These are phyloP conservation scores for Galerucella calmariensis DNA, from an alignment of 2,888 invertebrate genomes.

Conservation along the genomic window DNA sequence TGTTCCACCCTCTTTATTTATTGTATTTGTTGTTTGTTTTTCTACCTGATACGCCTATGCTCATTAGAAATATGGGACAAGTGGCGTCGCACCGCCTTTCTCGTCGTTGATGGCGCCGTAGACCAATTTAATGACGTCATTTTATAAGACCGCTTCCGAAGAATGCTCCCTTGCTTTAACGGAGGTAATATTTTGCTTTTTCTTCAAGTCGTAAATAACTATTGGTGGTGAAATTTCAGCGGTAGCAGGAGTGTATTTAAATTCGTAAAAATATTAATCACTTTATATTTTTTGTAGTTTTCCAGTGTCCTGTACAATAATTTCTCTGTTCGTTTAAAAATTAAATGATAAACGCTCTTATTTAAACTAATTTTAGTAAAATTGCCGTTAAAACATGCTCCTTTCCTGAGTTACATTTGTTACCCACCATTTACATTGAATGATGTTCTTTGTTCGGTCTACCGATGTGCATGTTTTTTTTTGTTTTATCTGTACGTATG, in stretches of 20 bases:
- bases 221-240: slow-evolving; percentile 10
- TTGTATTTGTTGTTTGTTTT: background rate
- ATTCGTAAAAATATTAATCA: background rate
- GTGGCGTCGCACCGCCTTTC: slow-evolving; percentile 56
- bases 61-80: slow-evolving; percentile 46
- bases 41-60: slow-evolving; percentile 3
- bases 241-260: slow-evolving; percentile 14
- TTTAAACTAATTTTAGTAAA: no score
- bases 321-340: background rate
- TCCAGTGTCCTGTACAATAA: background rate
- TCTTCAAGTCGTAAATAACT: slow-evolving; percentile 28
- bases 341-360: no score
- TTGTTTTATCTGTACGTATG: slow-evolving; percentile 10
- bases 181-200: slow-evolving; percentile 45
- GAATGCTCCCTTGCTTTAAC: slow-evolving; percentile 49
- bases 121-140: slow-evolving; percentile 59
- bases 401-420: background rate
- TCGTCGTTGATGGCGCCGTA: slow-evolving; percentile 53
- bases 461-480: background rate
- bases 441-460: slow-evolving; percentile 5
- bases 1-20: background rate
- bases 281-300: background rate
- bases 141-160: slow-evolving; percentile 56
- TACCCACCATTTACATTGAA: slow-evolving; percentile 5
- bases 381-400: no score